phyloP scores from a whole-genome alignment of 2,797 vertebrate species.

The Rousettus madagascariensis region DNA sequence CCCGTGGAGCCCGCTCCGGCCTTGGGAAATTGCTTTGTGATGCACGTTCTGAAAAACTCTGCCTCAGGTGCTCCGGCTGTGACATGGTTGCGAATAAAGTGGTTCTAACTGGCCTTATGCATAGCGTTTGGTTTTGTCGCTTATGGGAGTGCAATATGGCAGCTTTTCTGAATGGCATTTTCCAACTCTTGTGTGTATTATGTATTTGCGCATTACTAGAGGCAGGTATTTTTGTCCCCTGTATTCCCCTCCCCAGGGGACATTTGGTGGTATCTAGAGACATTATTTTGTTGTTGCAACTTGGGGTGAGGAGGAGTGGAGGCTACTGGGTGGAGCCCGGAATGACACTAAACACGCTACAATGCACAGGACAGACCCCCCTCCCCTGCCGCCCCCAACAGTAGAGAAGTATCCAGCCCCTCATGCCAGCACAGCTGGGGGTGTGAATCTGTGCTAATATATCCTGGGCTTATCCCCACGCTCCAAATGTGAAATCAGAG shows the following conservation, averaged over 20 bases:
- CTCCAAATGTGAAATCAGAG: background rate
- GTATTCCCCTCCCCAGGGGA: background rate
- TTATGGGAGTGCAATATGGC: background rate
- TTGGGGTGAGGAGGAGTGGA: background rate
- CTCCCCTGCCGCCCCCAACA: no score
- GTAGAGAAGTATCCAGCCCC: background rate
- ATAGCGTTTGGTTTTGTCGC: background rate
- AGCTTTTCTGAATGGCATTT: background rate
- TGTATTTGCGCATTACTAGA: background rate
- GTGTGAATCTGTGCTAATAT: background rate
- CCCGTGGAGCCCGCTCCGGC: background rate
- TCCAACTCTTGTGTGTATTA: background rate
- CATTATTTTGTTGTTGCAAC: background rate
- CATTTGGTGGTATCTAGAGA: background rate
- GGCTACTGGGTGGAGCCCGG: background rate
- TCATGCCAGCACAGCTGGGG: background rate
- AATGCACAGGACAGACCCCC: rapidly evolving
- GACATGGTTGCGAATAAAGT: background rate
- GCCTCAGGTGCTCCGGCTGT: background rate
- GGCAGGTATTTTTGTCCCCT: background rate
- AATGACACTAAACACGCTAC: background rate
- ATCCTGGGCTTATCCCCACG: background rate
- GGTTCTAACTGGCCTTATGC: background rate
- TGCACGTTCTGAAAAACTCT: background rate
- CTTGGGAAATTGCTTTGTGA: background rate